Evolutionary conservation across 1,140 invertebrate genomes (phyloP).

Genomic region (Trichonephila clavata): DNA sequence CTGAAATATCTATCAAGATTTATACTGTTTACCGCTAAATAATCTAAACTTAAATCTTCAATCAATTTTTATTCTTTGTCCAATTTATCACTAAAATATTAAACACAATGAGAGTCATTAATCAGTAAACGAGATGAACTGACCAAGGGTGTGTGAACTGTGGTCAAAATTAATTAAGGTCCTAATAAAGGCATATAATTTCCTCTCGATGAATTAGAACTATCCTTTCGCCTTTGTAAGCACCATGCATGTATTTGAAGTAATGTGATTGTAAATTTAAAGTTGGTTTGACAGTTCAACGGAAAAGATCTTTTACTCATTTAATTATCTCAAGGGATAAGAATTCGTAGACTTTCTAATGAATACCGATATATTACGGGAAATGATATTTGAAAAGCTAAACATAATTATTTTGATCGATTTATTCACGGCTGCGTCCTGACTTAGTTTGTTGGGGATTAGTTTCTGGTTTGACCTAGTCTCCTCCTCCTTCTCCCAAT

Average conservation of each 20-base stretch:
- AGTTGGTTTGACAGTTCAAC: constrained; percentile 30
- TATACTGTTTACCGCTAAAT: neutral
- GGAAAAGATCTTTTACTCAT: constrained; percentile 29
- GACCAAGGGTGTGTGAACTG: neutral
- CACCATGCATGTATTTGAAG: constrained; percentile 15
- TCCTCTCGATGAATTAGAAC: neutral
- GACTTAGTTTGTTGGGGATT: constrained; percentile 25
- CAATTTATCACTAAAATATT: neutral
- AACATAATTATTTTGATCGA: constrained; percentile 50
- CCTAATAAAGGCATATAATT: constrained; percentile 7
- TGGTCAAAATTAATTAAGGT: neutral
- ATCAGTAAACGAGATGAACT: neutral
- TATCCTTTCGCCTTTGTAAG: neutral
- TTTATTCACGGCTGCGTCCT: constrained; percentile 25
- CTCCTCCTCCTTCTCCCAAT: neutral
- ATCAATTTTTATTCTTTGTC: neutral
- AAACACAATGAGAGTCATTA: neutral
- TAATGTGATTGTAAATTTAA: constrained; percentile 45
- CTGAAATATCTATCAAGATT: too few relatives aligned
- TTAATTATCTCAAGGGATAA: constrained; percentile 10
- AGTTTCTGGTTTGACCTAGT: neutral
- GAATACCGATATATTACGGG: constrained; percentile 43
- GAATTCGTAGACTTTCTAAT: constrained; percentile 37
- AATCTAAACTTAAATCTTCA: neutral
- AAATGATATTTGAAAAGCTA: constrained; percentile 33